These are phyloP conservation scores for Hemicentrotus pulcherrimus DNA, from an alignment of 35 echinoderm and acorn worm genomes.

Conservation along the genomic window DNA sequence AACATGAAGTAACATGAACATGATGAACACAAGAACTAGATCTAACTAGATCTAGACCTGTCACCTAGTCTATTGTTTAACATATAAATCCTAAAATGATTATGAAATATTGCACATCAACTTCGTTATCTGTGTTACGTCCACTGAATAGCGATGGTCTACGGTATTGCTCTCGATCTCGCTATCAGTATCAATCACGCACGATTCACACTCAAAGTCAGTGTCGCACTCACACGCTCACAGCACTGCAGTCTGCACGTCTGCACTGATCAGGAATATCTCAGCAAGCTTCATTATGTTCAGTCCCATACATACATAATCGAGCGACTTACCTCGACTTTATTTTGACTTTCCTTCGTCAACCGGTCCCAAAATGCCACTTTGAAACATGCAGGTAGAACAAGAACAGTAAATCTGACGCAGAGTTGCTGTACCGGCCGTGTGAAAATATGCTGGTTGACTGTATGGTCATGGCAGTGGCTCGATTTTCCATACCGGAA, in stretches of 20 bases:
- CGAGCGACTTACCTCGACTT: slow-evolving; percentile 6
- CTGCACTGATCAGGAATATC: too few species aligned
- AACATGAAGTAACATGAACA: too few species aligned
- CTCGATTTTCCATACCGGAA: slow-evolving; percentile 34
- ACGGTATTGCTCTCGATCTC: too few species aligned
- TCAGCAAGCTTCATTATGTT: neutral
- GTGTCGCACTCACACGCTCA: neutral
- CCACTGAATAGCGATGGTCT: too few species aligned
- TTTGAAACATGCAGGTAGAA: neutral
- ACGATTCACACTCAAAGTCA: too few species aligned
- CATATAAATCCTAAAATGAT: too few species aligned
- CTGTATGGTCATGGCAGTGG: slow-evolving; percentile 7
- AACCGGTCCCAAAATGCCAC: slow-evolving; percentile 24
- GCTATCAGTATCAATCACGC: too few species aligned
- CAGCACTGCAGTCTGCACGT: neutral
- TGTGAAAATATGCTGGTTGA: slow-evolving; percentile 24
- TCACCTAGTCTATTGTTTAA: too few species aligned
- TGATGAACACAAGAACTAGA: too few species aligned
- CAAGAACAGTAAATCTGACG: neutral
- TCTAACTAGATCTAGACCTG: too few species aligned
- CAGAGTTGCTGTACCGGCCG: neutral
- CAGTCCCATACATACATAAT: slow-evolving; percentile 44
- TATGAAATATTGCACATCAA: too few species aligned
- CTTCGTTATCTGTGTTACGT: too few species aligned
- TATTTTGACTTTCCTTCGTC: neutral